Evolutionary conservation across 2,797 vertebrate species (phyloP).

Genomic region (Typhlichthys subterraneus): DNA sequence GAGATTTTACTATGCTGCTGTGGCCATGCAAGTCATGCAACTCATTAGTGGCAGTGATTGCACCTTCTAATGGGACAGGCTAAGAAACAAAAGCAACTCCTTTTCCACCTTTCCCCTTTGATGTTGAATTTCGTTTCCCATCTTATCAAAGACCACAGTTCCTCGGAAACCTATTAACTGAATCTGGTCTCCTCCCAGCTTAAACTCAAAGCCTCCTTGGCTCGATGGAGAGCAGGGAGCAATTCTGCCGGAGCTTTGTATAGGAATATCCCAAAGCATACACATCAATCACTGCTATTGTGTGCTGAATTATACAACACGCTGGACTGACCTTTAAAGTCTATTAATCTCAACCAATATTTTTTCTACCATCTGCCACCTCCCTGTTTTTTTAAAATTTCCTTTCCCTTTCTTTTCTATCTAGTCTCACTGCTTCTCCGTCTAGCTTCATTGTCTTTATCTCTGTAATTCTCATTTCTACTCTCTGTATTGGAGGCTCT

Average conservation of each 20-base stretch:
- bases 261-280: constrained; percentile 68
- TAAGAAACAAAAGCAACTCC: constrained; percentile 28
- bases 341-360: constrained; percentile 78
- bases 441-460: constrained; percentile 42
- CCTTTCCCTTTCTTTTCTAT: constrained; percentile 34
- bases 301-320: constrained; percentile 78
- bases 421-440: constrained; percentile 58
- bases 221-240: constrained; percentile 39
- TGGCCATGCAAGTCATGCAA: constrained; percentile 7
- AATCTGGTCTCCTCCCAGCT: constrained; percentile 61
- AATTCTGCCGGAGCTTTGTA: constrained; percentile 44
- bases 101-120: constrained; percentile 45
- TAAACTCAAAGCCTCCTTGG: constrained; percentile 57
- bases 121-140: constrained; percentile 48
- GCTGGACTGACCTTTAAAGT: constrained; percentile 80
- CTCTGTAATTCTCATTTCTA: constrained; percentile 38
- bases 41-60: constrained; percentile 10
- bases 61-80: constrained; percentile 34
- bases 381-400: constrained; percentile 22
- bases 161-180: constrained; percentile 63
- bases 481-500: constrained; percentile 24
- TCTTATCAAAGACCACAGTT: constrained; percentile 60
- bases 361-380: constrained; percentile 69
- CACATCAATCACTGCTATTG: constrained; percentile 78
- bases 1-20: constrained; percentile 16